These are phyloP conservation scores for Planococcus citri DNA, from an alignment of 1,140 invertebrate genomes.

Conservation along the genomic window DNA sequence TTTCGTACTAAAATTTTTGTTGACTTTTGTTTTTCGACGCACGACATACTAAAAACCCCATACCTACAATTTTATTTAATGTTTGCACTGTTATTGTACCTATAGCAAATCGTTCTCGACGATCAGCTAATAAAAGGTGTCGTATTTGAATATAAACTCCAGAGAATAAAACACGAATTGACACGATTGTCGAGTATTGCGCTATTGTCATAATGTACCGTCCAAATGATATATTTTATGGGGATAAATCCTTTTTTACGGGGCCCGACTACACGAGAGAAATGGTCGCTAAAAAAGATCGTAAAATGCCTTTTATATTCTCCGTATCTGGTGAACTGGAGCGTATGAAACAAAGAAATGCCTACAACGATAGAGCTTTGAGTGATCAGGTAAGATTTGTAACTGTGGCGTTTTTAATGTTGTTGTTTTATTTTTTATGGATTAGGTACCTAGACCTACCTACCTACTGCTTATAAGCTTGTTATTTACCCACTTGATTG, in stretches of 20 bases:
- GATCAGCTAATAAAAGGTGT: constrained; percentile 1
- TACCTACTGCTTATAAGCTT: too few species aligned
- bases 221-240: not conserved
- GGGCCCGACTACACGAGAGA: not conserved
- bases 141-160: not conserved
- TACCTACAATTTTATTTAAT: too few species aligned
- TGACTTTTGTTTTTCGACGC: too few species aligned
- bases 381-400: not conserved
- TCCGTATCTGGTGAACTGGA: not conserved
- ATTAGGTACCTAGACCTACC: too few species aligned
- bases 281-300: not conserved
- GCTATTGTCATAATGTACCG: not conserved
- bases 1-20: too few species aligned
- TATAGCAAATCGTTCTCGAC: not conserved
- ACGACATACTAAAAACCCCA: too few species aligned
- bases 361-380: not conserved
- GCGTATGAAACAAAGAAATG: not conserved
- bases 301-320: not conserved
- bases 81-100: too few species aligned
- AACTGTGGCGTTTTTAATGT: too few species aligned
- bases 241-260: not conserved
- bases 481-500: too few species aligned
- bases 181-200: too few species aligned
- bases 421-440: too few species aligned
- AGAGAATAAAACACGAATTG: not conserved